These are phyloP conservation scores for Aphrophora alni DNA, from an alignment of 2,888 invertebrate species.

Conservation along the genomic window DNA sequence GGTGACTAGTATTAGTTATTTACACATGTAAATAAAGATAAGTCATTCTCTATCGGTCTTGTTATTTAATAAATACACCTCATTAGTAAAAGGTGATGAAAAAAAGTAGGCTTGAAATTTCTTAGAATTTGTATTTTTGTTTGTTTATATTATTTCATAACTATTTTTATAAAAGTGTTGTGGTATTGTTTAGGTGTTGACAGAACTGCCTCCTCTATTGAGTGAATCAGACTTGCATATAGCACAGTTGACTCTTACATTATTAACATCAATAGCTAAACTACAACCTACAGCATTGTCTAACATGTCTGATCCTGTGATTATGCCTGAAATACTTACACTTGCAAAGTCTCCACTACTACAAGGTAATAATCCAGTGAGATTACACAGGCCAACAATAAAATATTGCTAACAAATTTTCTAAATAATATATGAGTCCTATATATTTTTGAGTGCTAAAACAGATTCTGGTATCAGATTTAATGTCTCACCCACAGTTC, in stretches of 20 bases:
- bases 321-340: conserved; percentile 84
- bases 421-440: conserved; percentile 20
- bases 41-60: no score
- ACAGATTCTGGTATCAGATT: conserved; percentile 10
- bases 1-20: no score
- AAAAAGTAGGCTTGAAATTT: no score
- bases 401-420: not conserved
- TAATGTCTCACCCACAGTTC: not conserved
- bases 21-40: no score
- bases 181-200: conserved; percentile 81
- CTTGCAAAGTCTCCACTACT: conserved; percentile 90
- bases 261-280: conserved; percentile 82
- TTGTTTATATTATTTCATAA: no score
- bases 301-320: conserved; percentile 72
- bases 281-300: conserved; percentile 80
- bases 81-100: no score
- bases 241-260: conserved; percentile 86
- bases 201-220: conserved; percentile 89
- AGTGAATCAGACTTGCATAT: conserved; percentile 96
- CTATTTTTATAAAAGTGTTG: no score
- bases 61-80: no score
- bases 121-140: no score
- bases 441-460: conserved; percentile 19
- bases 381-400: conserved; percentile 23
- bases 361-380: conserved; percentile 69